Evolutionary conservation across 2,113 vertebrate genomes (phyloP).

Genomic region (Sprattus sprattus): DNA sequence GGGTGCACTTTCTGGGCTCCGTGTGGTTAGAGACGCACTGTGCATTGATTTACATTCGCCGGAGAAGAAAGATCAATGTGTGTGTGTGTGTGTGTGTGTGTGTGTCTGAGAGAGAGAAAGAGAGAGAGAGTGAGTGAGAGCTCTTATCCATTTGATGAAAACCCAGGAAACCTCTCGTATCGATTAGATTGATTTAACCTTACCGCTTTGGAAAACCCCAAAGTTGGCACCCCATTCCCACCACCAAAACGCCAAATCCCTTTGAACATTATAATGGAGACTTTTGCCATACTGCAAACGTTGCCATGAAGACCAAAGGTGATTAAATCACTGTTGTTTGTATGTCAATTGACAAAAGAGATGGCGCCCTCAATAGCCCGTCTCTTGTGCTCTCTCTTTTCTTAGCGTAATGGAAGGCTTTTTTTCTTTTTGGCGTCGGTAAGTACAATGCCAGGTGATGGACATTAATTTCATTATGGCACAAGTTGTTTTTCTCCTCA

Average conservation of each 20-base stretch:
- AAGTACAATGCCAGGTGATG: background rate
- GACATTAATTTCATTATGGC: background rate
- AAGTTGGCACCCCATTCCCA: conserved; percentile 69
- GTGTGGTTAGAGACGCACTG: conserved; percentile 62
- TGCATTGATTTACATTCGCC: conserved; percentile 77
- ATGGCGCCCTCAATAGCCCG: background rate
- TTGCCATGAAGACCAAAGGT: conserved; percentile 35
- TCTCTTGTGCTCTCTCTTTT: background rate
- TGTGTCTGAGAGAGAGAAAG: background rate
- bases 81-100: too few relatives aligned
- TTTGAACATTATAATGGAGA: conserved; percentile 79
- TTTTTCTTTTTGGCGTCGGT: background rate
- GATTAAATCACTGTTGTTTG: conserved; percentile 58
- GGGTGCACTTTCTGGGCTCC: conserved; percentile 53
- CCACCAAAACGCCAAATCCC: conserved; percentile 65
- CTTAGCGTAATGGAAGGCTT: background rate
- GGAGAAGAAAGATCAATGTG: conserved; percentile 68
- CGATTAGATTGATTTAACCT: conserved; percentile 81
- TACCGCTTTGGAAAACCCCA: conserved; percentile 78
- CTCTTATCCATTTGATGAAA: conserved; percentile 68
- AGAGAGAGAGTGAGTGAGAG: conserved; percentile 39
- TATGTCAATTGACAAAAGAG: conserved; percentile 36
- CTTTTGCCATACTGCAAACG: conserved; percentile 65
- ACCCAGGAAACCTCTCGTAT: conserved; percentile 78
- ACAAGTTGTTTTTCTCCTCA: background rate